phyloP scores from a whole-genome alignment of 2,797 vertebrate genomes.

The Malurus splendens region DNA sequence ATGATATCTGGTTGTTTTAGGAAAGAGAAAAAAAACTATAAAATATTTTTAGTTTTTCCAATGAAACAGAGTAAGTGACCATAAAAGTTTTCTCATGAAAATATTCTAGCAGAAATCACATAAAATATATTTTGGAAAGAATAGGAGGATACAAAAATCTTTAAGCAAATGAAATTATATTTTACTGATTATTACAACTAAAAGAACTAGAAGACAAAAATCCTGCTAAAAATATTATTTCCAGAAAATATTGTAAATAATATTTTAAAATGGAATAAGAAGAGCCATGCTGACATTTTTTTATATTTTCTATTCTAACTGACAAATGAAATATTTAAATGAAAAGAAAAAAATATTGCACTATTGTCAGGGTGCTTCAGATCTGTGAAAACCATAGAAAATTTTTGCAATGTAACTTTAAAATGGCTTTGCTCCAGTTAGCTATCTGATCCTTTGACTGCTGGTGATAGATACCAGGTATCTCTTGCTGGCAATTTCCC shows the following conservation, averaged over 20 bases:
- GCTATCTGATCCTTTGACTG: neutral
- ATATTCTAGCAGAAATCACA: neutral
- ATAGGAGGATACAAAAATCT: neutral
- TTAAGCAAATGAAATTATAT: neutral
- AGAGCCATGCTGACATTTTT: neutral
- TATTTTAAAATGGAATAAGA: neutral
- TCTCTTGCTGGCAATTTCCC: neutral
- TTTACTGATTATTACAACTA: neutral
- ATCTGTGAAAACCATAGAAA: neutral
- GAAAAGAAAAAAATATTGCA: fast-evolving
- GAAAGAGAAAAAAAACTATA: neutral
- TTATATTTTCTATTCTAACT: neutral
- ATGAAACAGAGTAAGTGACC: neutral
- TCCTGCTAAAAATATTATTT: neutral
- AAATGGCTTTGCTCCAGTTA: neutral
- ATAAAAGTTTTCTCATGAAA: neutral
- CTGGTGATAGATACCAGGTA: conserved; percentile 13
- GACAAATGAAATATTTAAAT: neutral
- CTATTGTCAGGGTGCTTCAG: neutral
- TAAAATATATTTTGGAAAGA: neutral
- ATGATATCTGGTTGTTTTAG: neutral
- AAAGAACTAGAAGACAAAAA: neutral
- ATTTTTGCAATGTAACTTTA: neutral
- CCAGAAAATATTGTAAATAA: neutral
- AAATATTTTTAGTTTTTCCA: neutral